Evolutionary conservation across 2,113 vertebrate genomes (phyloP).

Genomic region (Bos taurus): ARS-UCD2.0 NC_037328.1:71678001-71678500

Average conservation of each 20-base stretch:
- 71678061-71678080: neutral
- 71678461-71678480: too few species aligned
- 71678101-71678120: constrained; percentile 2
- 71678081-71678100: neutral
- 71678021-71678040: neutral
- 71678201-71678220: neutral
- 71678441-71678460: neutral
- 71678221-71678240: neutral
- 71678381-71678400: neutral
- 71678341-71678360: neutral
- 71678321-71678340: neutral
- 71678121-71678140: neutral
- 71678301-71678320: neutral
- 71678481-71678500: neutral
- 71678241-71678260: neutral
- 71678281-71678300: neutral
- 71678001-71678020: neutral
- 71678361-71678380: neutral
- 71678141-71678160: neutral
- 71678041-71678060: neutral
- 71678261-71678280: neutral
- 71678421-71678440: neutral
- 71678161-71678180: neutral
- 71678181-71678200: neutral
- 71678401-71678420: neutral